These are phyloP conservation scores for Diachrysia chrysitis DNA, from an alignment of 2,888 invertebrate species.

Conservation along the genomic window DNA sequence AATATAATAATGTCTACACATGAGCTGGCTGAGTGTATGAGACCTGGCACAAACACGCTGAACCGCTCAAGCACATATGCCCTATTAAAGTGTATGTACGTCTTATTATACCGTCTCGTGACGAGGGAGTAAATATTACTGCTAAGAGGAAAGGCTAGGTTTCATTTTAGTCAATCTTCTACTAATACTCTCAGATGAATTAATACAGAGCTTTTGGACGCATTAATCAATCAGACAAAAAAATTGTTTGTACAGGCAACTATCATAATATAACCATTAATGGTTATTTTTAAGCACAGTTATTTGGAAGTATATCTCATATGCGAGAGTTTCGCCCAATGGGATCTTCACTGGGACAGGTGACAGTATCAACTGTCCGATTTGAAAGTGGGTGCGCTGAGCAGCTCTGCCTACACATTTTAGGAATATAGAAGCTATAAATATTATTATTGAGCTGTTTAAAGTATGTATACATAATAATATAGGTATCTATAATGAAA, in stretches of 20 bases:
- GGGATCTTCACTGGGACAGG: not conserved
- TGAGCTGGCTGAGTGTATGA: not conserved
- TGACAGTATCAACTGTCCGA: conserved; percentile 1
- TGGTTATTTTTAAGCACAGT: not conserved
- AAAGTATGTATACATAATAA: too few relatives aligned
- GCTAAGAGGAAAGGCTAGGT: not conserved
- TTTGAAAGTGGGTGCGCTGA: not conserved
- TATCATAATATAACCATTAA: not conserved
- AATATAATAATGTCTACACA: conserved; percentile 1
- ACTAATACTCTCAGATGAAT: too few relatives aligned
- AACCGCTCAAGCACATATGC: not conserved
- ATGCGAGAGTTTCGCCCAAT: not conserved
- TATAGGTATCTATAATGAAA: too few relatives aligned
- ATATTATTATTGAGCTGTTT: too few relatives aligned
- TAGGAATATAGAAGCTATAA: not conserved
- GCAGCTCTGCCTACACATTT: not conserved
- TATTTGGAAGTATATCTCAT: not conserved
- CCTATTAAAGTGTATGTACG: not conserved
- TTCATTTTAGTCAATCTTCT: not conserved
- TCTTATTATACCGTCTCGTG: not conserved
- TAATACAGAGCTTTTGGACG: too few relatives aligned
- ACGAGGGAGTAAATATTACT: not conserved
- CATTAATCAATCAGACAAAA: too few relatives aligned
- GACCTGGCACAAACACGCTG: not conserved
- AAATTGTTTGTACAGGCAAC: too few relatives aligned